Percentiles rank a stretch among this genome's conserved stretches.
Evolutionary conservation across 2,888 invertebrate genomes (phyloP).

Genomic region (Pristionchus fissidentatus): DNA sequence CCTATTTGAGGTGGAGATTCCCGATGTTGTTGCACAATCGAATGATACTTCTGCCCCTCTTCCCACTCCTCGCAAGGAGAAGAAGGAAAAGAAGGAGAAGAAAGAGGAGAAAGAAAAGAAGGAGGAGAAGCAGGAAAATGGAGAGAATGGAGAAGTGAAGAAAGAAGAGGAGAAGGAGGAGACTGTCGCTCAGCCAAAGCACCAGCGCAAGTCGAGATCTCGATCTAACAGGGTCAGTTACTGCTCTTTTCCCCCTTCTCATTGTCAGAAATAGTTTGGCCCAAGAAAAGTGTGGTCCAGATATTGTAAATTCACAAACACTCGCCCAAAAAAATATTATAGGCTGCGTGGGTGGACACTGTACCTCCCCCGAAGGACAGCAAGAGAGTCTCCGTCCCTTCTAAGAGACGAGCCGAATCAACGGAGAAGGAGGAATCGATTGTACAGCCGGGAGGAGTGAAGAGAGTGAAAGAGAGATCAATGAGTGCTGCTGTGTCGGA

Average conservation of each 20-base stretch:
- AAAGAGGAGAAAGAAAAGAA: neutral
- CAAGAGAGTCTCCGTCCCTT: neutral
- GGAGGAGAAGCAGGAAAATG: neutral
- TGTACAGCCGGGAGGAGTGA: neutral
- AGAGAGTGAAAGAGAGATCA: neutral
- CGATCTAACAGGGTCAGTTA: neutral
- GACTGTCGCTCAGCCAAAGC: neutral
- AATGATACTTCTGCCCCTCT: neutral
- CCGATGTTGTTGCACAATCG: neutral
- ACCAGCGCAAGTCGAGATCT: neutral
- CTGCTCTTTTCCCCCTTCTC: too few relatives aligned
- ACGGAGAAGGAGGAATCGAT: neutral
- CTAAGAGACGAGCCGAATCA: neutral
- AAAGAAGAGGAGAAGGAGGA: neutral
- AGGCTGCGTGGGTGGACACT: neutral
- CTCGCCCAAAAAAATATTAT: neutral
- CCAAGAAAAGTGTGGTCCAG: too few relatives aligned
- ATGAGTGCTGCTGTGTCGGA: neutral
- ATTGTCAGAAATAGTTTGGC: too few relatives aligned
- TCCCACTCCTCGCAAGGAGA: neutral
- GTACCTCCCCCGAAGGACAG: neutral
- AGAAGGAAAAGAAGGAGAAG: neutral
- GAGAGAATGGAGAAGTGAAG: neutral
- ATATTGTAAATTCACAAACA: too few relatives aligned
- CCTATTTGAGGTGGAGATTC: neutral